Evolutionary conservation across 2,888 invertebrate genomes (phyloP), one percentile per base, ranked within the genome.

Genomic region (Macrosiphum euphorbiae): DNA sequence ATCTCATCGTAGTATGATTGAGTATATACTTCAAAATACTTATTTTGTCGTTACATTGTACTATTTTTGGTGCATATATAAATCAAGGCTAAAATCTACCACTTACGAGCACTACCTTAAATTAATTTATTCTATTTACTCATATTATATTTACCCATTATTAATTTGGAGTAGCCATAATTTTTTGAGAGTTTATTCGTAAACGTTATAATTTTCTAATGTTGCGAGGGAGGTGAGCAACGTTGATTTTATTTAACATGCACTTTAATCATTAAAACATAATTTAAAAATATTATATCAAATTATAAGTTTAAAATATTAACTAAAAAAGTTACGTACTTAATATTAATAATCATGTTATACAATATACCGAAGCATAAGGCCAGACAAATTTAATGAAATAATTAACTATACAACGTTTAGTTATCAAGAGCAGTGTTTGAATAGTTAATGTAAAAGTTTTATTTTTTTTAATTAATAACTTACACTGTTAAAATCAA

Each of bases 381-480:
- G 35, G 35, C 35, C 20, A 35, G 16, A n/a, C 16, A 67, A n/a
- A 67, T 7, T 67, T 35, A 67, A 67, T 67, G 35, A 67, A 67
- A 67, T 67, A 67, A 67, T 67, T 67, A 67, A 67, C 67, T 67
- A 67, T 5, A 67, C 16, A 35, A 35, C 35, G 67, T 67, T 67
- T 16, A 67, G 35, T 67, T 35, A 20, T 67, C n/a, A 67, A 7
- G n/a, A 67, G 16, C 13, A 16, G 16, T 67, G n/a, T 67, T 67
- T 67, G 1, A 67, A 67, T 16, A 67, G 67, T n/a, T 67, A n/a
- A 67, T n/a, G 13, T n/a, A 0, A 67, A 67, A n/a, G 13, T n/a
- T 67, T n/a, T n/a, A n/a, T 67, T n/a, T 61, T 61, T 67, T 67
- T 67, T 67, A n/a, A 67, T 67, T 67, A 67, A n/a, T 16, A n/a